Base-by-base conservation (phyloP, 1,140 invertebrate genomes). In the Geopemphigus sp. region DNA sequence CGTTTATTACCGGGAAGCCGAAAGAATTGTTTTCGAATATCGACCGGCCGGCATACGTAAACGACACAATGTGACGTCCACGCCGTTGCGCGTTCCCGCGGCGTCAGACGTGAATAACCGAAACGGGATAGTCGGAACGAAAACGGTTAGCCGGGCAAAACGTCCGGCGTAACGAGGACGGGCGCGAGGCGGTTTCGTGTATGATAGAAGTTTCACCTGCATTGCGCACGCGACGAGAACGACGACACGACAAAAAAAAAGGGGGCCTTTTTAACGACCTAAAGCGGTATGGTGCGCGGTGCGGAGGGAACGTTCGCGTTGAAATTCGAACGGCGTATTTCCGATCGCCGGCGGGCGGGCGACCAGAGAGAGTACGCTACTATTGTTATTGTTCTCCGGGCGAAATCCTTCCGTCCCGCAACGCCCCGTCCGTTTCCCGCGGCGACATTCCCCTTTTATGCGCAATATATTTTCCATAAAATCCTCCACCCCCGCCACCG, bases 291-390 rank as follows among this genome's bases (percentile, higher is more conserved):
- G 32, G 54, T 57, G 3, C 19, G 19, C 32, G 24, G 5, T 50
- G 6, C 6, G 39, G 15, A 47, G 15, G 74, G 63, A 22, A 63
- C 74, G 56, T 63, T 78, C 50, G 39, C 47, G 74, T 78, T 78
- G 74, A 78, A 63, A 78, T 78, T 78, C 74, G 15, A 78, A 78
- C 45, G 39, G 45, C 57, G 57, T 78, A 78, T 78, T 78, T 78
- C 74, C 74, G 39, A 78, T 78, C 57, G 74, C 74, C 57, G 50
- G n/a, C n/a, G n/a, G n/a, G n/a, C 3, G 14, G 57, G 74, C 74
- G 74, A 78, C 74, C 32, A 50, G 12, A 78, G n/a, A n/a, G n/a
- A n/a, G n/a, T n/a, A 12, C 39, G 26, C 24, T 29, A 78, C 61
- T 78, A 24, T 78, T 78, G 45, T 63, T 78, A 78, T 61, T 78